Percentiles rank a stretch among this genome's conserved stretches.
Evolutionary conservation across 92 coral and sea anemone species (phyloP).

Genomic region (Epizoanthus rinbou): DNA sequence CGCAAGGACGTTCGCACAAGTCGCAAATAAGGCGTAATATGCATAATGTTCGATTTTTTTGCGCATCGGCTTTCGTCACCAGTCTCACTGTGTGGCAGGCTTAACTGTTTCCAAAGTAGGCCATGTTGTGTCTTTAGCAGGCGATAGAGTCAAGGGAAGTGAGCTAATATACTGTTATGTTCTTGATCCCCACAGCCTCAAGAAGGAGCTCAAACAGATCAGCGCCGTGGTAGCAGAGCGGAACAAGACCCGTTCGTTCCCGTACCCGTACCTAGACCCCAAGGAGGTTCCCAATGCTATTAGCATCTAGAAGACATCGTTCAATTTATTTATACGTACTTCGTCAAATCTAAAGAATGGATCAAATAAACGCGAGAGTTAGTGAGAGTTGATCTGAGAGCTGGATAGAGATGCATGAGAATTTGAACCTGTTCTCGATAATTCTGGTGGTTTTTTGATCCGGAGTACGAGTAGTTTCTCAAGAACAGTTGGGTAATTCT

Average conservation of each 20-base stretch:
- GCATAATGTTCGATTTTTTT: too few relatives aligned
- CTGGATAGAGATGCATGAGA: neutral
- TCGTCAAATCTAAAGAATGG: too few relatives aligned
- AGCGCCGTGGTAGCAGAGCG: slow-evolving; percentile 80
- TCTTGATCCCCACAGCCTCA: slow-evolving; percentile 62
- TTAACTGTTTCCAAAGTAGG: too few relatives aligned
- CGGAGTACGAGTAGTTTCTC: too few relatives aligned
- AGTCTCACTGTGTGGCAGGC: too few relatives aligned
- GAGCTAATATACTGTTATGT: neutral
- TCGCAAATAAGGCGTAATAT: too few relatives aligned
- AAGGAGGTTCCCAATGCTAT: slow-evolving; percentile 97
- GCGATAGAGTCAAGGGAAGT: too few relatives aligned
- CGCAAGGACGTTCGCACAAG: too few relatives aligned
- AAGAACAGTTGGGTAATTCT: too few relatives aligned
- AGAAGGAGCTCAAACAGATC: slow-evolving; percentile 72
- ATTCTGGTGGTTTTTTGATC: neutral
- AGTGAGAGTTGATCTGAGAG: neutral
- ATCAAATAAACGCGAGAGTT: neutral
- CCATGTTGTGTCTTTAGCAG: too few relatives aligned
- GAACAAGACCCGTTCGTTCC: slow-evolving; percentile 87
- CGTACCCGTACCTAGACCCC: slow-evolving; percentile 97
- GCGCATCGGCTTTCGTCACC: too few relatives aligned
- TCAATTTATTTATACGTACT: too few relatives aligned
- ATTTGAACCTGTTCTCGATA: neutral
- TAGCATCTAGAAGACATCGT: slow-evolving; percentile 66